A percentile compares a stretch with the other conserved stretches of the same genome.
These are phyloP conservation scores for Trichopria drosophilae DNA, from an alignment of 2,888 invertebrate species.

Conservation along the genomic window DNA sequence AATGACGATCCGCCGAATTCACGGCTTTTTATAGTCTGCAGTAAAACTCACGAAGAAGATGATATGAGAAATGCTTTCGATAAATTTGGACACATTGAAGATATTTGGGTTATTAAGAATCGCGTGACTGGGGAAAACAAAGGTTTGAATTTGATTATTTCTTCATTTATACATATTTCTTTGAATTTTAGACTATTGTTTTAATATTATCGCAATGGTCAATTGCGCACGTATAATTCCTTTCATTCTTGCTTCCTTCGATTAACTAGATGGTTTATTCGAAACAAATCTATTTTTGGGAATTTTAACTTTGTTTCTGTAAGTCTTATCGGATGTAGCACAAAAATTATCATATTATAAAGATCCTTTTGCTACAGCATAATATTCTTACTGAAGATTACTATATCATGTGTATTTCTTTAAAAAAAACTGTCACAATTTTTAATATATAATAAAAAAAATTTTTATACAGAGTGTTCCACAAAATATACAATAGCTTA, in stretches of 20 bases:
- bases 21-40: slow-evolving; percentile 83
- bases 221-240: slow-evolving; percentile 42
- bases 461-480: too few relatives aligned
- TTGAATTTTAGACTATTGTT: slow-evolving; percentile 11
- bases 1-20: slow-evolving; percentile 80
- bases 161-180: slow-evolving; percentile 30
- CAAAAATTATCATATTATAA: too few relatives aligned
- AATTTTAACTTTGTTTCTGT: not conserved
- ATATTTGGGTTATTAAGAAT: slow-evolving; percentile 85
- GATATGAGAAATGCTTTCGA: slow-evolving; percentile 77
- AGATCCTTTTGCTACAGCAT: too few relatives aligned
- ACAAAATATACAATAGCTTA: too few relatives aligned
- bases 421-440: too few relatives aligned
- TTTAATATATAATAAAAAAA: too few relatives aligned
- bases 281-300: not conserved
- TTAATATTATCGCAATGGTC: too few relatives aligned
- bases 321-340: too few relatives aligned
- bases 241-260: not conserved
- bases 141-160: slow-evolving; percentile 59
- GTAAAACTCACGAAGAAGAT: slow-evolving; percentile 75
- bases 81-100: slow-evolving; percentile 81
- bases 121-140: slow-evolving; percentile 77
- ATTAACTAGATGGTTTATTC: not conserved
- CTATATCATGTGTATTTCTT: too few relatives aligned
- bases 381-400: too few relatives aligned